A percentile compares a stretch with the other conserved stretches of the same genome.
Evolutionary conservation across 35 echinoderm and acorn worm genomes (phyloP).

Genomic region (Ptychodera flava): DNA sequence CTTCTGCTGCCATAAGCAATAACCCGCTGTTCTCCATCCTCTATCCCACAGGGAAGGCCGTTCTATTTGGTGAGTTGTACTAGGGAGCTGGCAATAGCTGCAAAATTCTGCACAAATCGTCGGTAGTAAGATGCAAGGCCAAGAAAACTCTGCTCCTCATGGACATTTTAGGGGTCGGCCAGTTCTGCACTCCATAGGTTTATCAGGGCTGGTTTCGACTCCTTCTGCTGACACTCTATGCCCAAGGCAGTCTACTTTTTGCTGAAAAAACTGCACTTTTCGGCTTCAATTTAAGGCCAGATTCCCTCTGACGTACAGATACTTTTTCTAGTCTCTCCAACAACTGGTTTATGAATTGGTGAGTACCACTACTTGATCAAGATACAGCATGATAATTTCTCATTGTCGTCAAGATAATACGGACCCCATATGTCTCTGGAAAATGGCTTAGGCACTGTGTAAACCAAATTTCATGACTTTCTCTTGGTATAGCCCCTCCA

Average conservation of each 20-base stretch:
- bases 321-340: neutral
- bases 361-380: neutral
- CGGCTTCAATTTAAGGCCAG: neutral
- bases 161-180: slow-evolving; percentile 32
- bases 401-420: neutral
- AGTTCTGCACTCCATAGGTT: slow-evolving; percentile 5
- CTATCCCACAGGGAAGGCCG: neutral
- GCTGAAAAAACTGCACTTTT: neutral
- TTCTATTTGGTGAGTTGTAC: neutral
- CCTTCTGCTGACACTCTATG: too few relatives aligned
- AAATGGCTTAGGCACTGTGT: neutral
- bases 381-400: neutral
- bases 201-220: slow-evolving; percentile 34
- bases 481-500: too few relatives aligned
- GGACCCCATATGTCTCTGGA: neutral
- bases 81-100: neutral
- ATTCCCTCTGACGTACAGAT: neutral
- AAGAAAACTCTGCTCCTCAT: slow-evolving; percentile 14
- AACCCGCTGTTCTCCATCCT: slow-evolving; percentile 11
- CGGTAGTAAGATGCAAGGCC: slow-evolving; percentile 38
- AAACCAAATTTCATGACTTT: too few relatives aligned
- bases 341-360: neutral
- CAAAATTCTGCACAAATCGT: too few relatives aligned
- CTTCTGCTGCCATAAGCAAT: slow-evolving; percentile 4
- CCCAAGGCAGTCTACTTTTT: neutral